Percentiles rank a stretch among this genome's conserved stretches.
Evolutionary conservation across 2,113 vertebrate species (phyloP).

Genomic region (Zapornia atra): DNA sequence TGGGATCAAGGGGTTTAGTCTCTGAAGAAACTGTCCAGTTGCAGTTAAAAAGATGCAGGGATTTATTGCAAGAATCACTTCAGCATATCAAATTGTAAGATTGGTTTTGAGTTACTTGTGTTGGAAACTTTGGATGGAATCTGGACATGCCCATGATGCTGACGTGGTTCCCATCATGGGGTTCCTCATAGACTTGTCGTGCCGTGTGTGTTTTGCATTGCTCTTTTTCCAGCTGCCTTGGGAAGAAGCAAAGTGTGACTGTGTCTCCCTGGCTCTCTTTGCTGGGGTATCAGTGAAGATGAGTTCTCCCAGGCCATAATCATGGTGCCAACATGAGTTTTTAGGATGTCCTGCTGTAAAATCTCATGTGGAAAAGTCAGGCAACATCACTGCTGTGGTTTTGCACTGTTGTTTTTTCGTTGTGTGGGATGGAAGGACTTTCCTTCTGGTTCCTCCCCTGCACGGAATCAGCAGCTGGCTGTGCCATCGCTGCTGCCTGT

Average conservation of each 20-base stretch:
- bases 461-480: background rate
- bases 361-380: rapidly evolving
- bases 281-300: background rate
- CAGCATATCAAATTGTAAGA: background rate
- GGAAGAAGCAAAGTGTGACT: background rate
- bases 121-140: background rate
- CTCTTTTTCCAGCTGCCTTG: background rate
- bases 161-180: rapidly evolving
- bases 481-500: background rate
- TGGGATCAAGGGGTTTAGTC: background rate
- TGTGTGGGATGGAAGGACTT: background rate
- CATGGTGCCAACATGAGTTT: background rate
- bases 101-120: background rate
- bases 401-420: background rate
- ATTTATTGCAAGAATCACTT: background rate
- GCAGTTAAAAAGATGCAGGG: background rate
- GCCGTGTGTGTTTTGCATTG: background rate
- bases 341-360: background rate
- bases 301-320: background rate
- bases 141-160: rapidly evolving
- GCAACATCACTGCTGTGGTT: background rate
- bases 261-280: background rate
- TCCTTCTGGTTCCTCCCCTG: background rate
- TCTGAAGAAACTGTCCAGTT: background rate
- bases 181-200: background rate